A percentile compares a stretch with the other conserved stretches of the same genome.
Conservation (phyloP, 2,888 invertebrate genomes). For the Phytoseiulus persimilis region DNA sequence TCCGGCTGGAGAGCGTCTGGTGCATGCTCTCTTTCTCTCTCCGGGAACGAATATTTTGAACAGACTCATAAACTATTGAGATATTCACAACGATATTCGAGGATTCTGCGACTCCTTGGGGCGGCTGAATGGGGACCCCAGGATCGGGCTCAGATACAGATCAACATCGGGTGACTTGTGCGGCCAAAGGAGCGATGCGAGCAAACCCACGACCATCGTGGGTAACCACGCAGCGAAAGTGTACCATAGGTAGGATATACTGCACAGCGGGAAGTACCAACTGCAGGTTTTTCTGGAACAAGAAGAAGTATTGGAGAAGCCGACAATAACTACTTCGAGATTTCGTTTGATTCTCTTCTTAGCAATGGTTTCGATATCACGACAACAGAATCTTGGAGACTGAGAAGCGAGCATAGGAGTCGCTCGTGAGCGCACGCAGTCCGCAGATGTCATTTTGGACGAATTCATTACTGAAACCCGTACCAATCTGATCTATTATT, state of each 20-base stretch:
- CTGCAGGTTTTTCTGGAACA: constrained; percentile 43
- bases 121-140: neutral
- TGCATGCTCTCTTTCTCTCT: too few relatives aligned
- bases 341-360: too few relatives aligned
- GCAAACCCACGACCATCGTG: constrained; percentile 44
- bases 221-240: constrained; percentile 43
- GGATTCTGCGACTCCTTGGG: neutral
- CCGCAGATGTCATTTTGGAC: too few relatives aligned
- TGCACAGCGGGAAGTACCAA: constrained; percentile 48
- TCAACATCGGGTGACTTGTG: neutral
- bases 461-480: too few relatives aligned
- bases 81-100: neutral
- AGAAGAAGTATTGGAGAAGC: neutral
- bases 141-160: neutral
- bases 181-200: constrained; percentile 34
- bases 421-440: too few relatives aligned
- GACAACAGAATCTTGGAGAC: too few relatives aligned
- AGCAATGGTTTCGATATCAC: too few relatives aligned
- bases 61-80: neutral
- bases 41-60: too few relatives aligned
- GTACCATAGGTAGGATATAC: constrained; percentile 54
- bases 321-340: too few relatives aligned
- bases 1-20: too few relatives aligned
- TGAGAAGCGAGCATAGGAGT: too few relatives aligned
- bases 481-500: too few relatives aligned